These are phyloP conservation scores for Limnephilus auricula DNA, from an alignment of 2,888 invertebrate genomes.

Conservation along the genomic window DNA sequence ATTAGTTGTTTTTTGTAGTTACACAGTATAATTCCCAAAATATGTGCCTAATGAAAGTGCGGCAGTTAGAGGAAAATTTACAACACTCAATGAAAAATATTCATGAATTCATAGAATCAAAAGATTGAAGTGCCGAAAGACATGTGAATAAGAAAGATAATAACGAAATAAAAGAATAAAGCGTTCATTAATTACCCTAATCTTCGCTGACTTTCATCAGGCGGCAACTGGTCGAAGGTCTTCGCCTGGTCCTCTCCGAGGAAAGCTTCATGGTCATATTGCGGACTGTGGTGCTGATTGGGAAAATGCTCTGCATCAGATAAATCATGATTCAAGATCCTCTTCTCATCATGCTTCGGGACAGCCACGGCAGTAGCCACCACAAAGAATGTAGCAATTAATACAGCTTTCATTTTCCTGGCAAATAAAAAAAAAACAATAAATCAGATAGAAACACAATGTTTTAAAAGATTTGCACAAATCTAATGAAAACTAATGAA, in stretches of 20 bases:
- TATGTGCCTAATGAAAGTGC: too few species aligned
- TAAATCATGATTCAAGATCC: constrained; percentile 83
- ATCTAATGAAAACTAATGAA: neutral
- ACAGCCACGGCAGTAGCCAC: constrained; percentile 75
- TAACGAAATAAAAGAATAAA: constrained; percentile 42
- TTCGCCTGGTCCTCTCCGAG: constrained; percentile 95
- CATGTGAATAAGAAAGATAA: constrained; percentile 23
- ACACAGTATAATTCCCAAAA: too few species aligned
- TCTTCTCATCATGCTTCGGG: constrained; percentile 84
- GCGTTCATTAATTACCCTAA: constrained; percentile 80
- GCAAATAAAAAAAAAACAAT: neutral
- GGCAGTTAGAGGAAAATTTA: too few species aligned
- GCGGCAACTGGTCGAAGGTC: constrained; percentile 94
- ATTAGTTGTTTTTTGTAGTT: too few species aligned
- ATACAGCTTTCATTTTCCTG: constrained; percentile 55
- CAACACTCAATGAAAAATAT: neutral
- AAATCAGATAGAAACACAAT: neutral
- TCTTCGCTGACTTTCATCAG: constrained; percentile 95
- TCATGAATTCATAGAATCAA: neutral
- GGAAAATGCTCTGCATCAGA: constrained; percentile 89
- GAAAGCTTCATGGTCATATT: constrained; percentile 98
- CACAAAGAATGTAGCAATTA: constrained; percentile 61
- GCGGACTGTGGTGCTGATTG: constrained; percentile 89
- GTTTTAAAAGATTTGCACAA: neutral
- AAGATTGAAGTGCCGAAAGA: neutral